Base-by-base conservation (phyloP, 2,113 vertebrate species). In the Phyllostomus hastatus region DNA sequence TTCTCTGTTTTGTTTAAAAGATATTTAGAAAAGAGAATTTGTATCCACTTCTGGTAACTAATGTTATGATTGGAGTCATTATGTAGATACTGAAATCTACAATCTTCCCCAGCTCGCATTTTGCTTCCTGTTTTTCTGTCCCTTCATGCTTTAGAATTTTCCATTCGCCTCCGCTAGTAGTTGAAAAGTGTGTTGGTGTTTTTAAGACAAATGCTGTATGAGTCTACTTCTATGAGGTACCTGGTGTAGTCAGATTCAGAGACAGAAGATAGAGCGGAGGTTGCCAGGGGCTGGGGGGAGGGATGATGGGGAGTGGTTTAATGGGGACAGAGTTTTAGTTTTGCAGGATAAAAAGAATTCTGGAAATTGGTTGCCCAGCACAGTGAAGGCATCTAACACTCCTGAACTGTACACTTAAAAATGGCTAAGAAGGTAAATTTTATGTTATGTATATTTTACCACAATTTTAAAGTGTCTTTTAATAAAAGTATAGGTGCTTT, bases 401-500 rank as follows among this genome's bases (percentile, higher is more conserved):
- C 50, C 31, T 66, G 20, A 90, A 35, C 41, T 54, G 7, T 35
- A 46, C 7, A 31, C 48, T 75, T 48, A 61, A 54, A 89, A 91
- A 57, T 64, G 33, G 61, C 88, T 66, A 66, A 24, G 50, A 72
- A 20, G 57, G 38, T 38, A 48, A 38, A 33, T 54, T 93, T 84
- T 84, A 76, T 5, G 4, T 57, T 20, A 54, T 24, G 19, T 75
- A 4, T 54, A 16, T 80, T 64, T 97, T 52, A 66, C 52, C 31
- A 59, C 16, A 61, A 66, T 95, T 82, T 70, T 12, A 89, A 33
- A 26, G 19, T 2, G 1, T 31, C 15, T n/a, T 84, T 59, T 43
- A 52, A 10, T 64, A 41, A 78, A 96, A 91, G 22, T 41, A 20
- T 95, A 92, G 83, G 88, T 85, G 31, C 67, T 93, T 96, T 26